Evolutionary conservation across 2,888 invertebrate genomes (phyloP).

Genomic region (Apamea sordens): DNA sequence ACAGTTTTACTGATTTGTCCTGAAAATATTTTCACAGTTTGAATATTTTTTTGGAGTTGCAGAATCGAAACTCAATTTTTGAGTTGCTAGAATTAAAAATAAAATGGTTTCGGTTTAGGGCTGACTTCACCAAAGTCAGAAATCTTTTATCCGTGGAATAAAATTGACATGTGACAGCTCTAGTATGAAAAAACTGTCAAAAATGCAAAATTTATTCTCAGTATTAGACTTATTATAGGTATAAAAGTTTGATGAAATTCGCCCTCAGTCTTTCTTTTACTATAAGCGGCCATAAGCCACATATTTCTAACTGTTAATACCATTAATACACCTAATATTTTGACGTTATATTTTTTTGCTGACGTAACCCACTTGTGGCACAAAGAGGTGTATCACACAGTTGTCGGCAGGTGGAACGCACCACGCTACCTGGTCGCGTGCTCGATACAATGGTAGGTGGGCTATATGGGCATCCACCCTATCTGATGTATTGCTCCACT

Average conservation of each 20-base stretch:
- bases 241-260: too few relatives aligned
- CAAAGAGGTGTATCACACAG: constrained; percentile 54
- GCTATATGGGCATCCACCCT: constrained; percentile 56
- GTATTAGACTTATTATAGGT: too few relatives aligned
- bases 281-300: neutral
- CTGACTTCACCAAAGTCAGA: neutral
- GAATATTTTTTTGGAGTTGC: neutral
- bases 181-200: neutral
- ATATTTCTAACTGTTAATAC: constrained; percentile 2
- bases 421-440: constrained; percentile 77
- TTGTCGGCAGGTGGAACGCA: constrained; percentile 62
- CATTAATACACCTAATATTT: constrained; percentile 30
- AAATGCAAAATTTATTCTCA: neutral
- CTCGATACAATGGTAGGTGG: constrained; percentile 66
- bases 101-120: neutral
- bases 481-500: constrained; percentile 57
- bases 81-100: too few relatives aligned
- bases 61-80: neutral
- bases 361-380: constrained; percentile 60
- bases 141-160: neutral
- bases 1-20: neutral
- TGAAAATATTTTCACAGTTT: neutral
- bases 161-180: neutral
- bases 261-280: neutral
- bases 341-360: constrained; percentile 62